These are phyloP conservation scores for Rotaria macrura DNA, from an alignment of 2,888 invertebrate species.

Conservation along the genomic window DNA sequence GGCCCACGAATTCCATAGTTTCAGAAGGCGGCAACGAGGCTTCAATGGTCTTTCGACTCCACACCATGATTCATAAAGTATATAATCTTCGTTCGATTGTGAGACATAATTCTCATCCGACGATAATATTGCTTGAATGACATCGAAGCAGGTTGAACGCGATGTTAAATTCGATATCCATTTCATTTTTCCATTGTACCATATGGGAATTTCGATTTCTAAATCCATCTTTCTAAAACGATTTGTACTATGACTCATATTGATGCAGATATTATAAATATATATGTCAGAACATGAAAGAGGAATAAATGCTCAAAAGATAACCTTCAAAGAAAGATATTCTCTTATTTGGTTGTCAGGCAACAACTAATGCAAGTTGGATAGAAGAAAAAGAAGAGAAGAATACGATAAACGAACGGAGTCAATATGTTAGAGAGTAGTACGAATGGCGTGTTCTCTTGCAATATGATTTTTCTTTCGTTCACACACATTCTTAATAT, in stretches of 20 bases:
- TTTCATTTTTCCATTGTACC: conserved; percentile 18
- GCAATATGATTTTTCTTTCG: not conserved
- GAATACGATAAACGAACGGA: not conserved
- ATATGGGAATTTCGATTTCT: conserved; percentile 1
- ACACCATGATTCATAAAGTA: conserved; percentile 16
- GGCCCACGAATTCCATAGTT: conserved; percentile 9
- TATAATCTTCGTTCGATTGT: not conserved
- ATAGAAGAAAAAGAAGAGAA: not conserved
- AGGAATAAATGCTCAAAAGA: not conserved
- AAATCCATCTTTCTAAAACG: not conserved
- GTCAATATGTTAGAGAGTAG: not conserved
- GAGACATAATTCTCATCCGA: not conserved
- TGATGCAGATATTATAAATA: no score
- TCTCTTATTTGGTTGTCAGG: not conserved
- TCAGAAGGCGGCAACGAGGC: not conserved
- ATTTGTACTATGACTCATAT: not conserved
- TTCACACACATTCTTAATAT: no score
- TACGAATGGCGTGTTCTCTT: not conserved
- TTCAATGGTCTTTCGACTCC: conserved; percentile 14
- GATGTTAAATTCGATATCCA: conserved; percentile 11
- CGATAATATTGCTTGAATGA: not conserved
- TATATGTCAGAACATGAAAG: not conserved
- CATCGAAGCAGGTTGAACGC: not conserved
- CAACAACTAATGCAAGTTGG: not conserved
- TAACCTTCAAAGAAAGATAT: not conserved